Conservation (phyloP, 2,797 vertebrate genomes). For the Parauchenoglanis punctatus region DNA sequence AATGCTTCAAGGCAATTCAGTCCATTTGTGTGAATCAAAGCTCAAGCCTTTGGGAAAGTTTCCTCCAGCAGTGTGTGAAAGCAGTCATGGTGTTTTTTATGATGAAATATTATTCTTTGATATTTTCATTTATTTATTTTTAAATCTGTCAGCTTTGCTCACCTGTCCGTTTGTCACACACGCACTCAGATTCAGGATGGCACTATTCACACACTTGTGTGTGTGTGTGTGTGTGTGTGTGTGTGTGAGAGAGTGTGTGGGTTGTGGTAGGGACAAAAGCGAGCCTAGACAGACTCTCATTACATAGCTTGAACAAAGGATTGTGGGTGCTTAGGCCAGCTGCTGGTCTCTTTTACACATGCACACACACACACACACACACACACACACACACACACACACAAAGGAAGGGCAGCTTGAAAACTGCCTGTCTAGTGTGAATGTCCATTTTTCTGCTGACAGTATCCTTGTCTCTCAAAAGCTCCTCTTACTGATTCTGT, state of each 20-base stretch:
- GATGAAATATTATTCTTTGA: background rate
- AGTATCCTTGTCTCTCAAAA: background rate
- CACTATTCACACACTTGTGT: background rate
- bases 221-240: background rate
- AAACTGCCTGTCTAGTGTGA: background rate
- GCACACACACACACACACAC: background rate
- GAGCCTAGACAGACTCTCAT: background rate
- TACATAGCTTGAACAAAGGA: background rate
- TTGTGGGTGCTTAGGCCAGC: conserved; percentile 7
- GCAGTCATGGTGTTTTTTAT: background rate
- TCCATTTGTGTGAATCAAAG: conserved; percentile 19
- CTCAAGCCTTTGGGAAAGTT: background rate
- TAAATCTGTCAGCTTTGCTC: background rate
- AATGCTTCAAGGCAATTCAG: background rate
- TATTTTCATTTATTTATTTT: too few relatives aligned
- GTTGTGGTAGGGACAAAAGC: background rate
- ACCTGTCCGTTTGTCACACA: conserved; percentile 1
- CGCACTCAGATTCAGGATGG: background rate
- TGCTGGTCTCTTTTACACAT: conserved; percentile 5
- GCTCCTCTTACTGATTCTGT: background rate
- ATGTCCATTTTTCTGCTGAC: background rate
- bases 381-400: background rate
- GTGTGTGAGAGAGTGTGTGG: background rate
- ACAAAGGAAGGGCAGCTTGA: background rate
- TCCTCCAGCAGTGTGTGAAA: background rate